phyloP scores from a whole-genome alignment of 2,797 vertebrate genomes.

The Danio choprae region DNA sequence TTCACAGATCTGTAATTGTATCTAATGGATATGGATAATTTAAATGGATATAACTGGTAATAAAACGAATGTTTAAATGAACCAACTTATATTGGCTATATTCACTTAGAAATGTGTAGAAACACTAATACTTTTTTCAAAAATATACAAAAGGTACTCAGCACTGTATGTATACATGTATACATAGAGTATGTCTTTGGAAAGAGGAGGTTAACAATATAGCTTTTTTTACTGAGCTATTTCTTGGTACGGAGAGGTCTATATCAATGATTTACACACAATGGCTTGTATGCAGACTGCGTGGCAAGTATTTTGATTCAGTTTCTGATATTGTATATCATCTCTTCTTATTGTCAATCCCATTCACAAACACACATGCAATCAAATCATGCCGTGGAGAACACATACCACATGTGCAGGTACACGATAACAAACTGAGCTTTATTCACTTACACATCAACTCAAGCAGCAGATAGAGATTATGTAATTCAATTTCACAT shows the following conservation, averaged over 20 bases:
- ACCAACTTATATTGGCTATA: too few relatives aligned
- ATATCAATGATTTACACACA: constrained; percentile 21
- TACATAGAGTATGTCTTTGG: too few relatives aligned
- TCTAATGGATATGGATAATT: too few relatives aligned
- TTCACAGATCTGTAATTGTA: too few relatives aligned
- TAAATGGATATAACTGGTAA: too few relatives aligned
- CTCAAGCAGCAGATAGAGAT: background rate
- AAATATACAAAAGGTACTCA: too few relatives aligned
- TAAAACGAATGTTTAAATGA: too few relatives aligned
- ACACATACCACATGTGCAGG: background rate
- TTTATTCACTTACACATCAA: constrained; percentile 1
- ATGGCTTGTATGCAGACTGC: background rate
- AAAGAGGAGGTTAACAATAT: background rate
- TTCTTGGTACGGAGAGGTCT: background rate
- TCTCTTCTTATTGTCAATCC: background rate
- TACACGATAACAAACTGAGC: background rate
- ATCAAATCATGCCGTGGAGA: background rate
- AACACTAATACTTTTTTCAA: too few relatives aligned
- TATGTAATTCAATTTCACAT: constrained; percentile 34
- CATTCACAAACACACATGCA: background rate
- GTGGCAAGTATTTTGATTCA: constrained; percentile 20
- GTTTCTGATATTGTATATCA: background rate
- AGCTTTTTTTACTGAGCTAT: background rate
- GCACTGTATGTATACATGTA: too few relatives aligned
- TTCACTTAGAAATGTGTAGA: too few relatives aligned